phyloP scores from a whole-genome alignment of 2,797 vertebrate species.

The Paramormyrops hopkinsi region DNA sequence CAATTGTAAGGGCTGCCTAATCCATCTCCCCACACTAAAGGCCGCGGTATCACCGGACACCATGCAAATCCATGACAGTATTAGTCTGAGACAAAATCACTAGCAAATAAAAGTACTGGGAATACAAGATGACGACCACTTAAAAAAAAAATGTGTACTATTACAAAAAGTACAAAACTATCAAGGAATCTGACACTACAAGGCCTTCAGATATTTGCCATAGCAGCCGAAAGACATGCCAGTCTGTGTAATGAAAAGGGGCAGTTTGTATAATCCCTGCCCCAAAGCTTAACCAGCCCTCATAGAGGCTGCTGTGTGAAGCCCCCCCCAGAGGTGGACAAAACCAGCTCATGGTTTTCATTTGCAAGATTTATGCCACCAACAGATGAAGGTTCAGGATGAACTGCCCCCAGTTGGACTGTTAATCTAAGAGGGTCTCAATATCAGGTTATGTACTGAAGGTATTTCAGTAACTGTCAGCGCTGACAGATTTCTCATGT shows the following conservation, averaged over 20 bases:
- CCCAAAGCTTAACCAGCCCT: neutral
- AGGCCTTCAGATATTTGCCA: neutral
- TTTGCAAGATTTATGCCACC: slow-evolving; percentile 62
- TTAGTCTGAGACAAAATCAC: neutral
- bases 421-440: slow-evolving; percentile 57
- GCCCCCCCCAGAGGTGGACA: neutral
- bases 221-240: neutral
- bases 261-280: neutral
- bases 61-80: neutral
- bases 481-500: slow-evolving; percentile 57
- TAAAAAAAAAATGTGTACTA: neutral
- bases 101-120: neutral
- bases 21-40: slow-evolving; percentile 4
- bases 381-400: slow-evolving; percentile 67
- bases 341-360: slow-evolving; percentile 53
- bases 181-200: neutral
- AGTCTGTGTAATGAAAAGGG: neutral
- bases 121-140: neutral
- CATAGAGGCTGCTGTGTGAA: neutral
- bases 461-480: slow-evolving; percentile 63
- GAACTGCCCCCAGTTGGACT: slow-evolving; percentile 66
- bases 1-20: neutral
- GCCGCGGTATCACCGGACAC: neutral
- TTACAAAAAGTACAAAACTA: neutral
- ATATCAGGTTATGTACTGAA: slow-evolving; percentile 62